Evolutionary conservation across 2,797 vertebrate species (phyloP), one percentile per base, ranked within the genome.

Genomic region (Anisognathus igniventris): DNA sequence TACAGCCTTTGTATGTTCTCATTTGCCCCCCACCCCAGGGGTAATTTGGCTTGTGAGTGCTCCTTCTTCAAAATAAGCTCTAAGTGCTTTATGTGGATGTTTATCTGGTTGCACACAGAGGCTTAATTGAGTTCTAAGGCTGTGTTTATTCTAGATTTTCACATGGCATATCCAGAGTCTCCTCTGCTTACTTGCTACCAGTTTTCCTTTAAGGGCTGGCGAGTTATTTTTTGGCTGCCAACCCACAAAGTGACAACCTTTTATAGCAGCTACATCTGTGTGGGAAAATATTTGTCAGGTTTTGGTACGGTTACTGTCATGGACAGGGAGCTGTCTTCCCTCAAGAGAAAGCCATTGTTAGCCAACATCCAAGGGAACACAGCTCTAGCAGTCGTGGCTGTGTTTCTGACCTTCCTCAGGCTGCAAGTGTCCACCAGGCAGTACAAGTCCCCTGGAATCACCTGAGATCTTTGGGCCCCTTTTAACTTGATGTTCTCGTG

Each of bases 401-500:
- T 65, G 45, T 72, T 72, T 56, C 50, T 62, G 22, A 37, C 54
- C 17, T 54, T 92, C 50, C 54, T 57, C 9, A 31, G 80, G 37
- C 62, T 79, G 31, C 0, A 0, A 44, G 21, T 10, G 10, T 24
- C 18, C 2, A 2, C 67, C 78, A 48, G 60, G 53, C 33, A 45
- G 21, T 57, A 31, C 18, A 33, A 51, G 62, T 86, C 44, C 71
- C 58, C 27, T 44, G 6, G 42, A 33, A 40, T 64, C 73, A 37
- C 44, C 47, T 40, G 40, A 62, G 40, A 21, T 58, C 77, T 88
- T 78, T 25, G 18, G 33, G 44, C n/a, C 21, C 35, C 60, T 91
- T 85, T 76, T 48, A 28, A 0, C 20, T 40, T 70, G 33, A 12
- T 57, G 14, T 58, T 77, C 47, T 75, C 44, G 10, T 40, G 53